Percentiles rank a stretch among this genome's conserved stretches.
Conservation (phyloP, 92 coral and sea anemone species). For the Palythoa grandis region DNA sequence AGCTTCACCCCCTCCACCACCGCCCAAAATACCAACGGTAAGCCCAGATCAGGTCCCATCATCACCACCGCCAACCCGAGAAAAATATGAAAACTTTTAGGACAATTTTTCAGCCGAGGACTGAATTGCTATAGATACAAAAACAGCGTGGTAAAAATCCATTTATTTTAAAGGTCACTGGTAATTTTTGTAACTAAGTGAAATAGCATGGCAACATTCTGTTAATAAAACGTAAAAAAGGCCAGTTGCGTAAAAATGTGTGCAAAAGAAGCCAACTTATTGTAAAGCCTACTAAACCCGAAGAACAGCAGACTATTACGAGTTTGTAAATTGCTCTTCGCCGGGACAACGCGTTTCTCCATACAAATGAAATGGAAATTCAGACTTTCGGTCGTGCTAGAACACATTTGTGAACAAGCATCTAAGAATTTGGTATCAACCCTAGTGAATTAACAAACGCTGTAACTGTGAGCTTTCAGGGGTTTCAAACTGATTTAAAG, state of each 20-base stretch:
- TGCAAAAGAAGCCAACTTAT: background rate
- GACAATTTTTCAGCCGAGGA: background rate
- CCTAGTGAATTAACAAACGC: background rate
- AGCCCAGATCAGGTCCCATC: no score
- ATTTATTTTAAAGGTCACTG: background rate
- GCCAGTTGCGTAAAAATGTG: background rate
- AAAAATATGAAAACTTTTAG: background rate
- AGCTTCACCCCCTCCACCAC: no score
- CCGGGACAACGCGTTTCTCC: background rate
- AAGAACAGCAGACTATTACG: background rate
- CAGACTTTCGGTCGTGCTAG: background rate
- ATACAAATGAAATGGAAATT: no score
- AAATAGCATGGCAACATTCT: background rate
- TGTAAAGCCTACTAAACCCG: background rate
- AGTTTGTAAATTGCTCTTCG: background rate
- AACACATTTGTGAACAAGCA: background rate
- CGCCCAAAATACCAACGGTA: no score
- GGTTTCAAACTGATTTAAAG: no score
- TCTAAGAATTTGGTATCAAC: background rate
- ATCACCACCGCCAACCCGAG: conserved; percentile 15
- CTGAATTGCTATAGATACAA: background rate
- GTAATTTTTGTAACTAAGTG: background rate
- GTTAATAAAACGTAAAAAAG: background rate
- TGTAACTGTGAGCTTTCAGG: background rate
- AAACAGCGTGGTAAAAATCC: background rate